Evolutionary conservation across 2,797 vertebrate genomes (phyloP), one percentile per base, ranked within the genome.

Genomic region (Pantherophis alleghaniensis): DNA sequence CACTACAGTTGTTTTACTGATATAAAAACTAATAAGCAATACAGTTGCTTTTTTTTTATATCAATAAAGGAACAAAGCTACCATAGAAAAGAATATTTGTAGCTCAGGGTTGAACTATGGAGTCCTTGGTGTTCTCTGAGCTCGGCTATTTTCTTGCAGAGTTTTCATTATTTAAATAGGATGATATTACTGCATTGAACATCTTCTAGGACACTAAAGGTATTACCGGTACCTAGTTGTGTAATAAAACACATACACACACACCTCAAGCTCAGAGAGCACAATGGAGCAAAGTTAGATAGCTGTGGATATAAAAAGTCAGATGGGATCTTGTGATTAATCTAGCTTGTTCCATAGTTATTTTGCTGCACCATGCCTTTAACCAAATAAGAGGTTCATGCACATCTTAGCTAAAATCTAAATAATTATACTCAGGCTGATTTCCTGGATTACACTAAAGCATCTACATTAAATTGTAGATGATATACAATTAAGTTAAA

Each of bases 31-130:
- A 18, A 66, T 74, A 53, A 32, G 32, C 59, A 42, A 89, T n/a
- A 20, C 2, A 20, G 28, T 66, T 18, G 59, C 5, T 37, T 16
- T 51, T 63, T n/a, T 95, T 95, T 95, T 92, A 91, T 79, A 91
- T 60, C 2, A 94, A 9, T 90, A 95, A 92, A 87, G 11, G 57
- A 89, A 55, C 1, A 74, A 74, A 74, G 14, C n/a, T 74, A 74
- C n/a, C 5, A 74, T 18, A 74, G 66, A 74, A 74, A 32, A 74
- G 2, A 37, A 69, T 32, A 16, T 74, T 16, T 69, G 4, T 69
- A 32, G n/a, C 14, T 32, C 66, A 74, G 66, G 66, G 7, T 18
- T 32, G 66, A 74, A 74, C 16, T 18, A 74, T 74, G 66, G n/a
- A 37, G 6, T 74, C 32, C n/a, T 74, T 74, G n/a, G 7, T 18